Evolutionary conservation across 2,113 vertebrate species (phyloP), one percentile per base, ranked within the genome.

Genomic region (Elgaria multicarinata): DNA sequence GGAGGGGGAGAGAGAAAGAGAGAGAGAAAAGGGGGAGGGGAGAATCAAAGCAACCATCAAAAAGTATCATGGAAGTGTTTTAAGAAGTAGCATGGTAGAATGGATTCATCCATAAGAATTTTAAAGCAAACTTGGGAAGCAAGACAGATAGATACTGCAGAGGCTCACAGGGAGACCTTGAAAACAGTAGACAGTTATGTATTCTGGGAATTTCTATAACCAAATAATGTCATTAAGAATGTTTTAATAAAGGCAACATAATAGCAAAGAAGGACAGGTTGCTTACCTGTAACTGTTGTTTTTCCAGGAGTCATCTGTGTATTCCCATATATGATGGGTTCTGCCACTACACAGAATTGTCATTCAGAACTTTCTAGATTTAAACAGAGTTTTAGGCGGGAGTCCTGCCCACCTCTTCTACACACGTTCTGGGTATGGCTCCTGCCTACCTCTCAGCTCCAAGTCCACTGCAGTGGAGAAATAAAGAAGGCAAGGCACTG

Each of bases 201-300:
- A 58, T 75, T 16, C 67, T 76, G 58, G 87, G 67, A 78, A 26
- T 69, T 71, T 9, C 69, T 42, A 2, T n/a, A 0, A 78, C 82
- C 86, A 89, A 92, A 86, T 91, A 90, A 76, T 93, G 93, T 94
- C 69, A 88, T 91, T 91, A 94, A 94, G 92, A 92, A 94, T 94
- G 28, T 39, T 39, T 62, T 62, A 33, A 62, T 7, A 82, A 33
- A 62, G 9, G 31, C 18, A 81, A 20, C 9, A 62, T 62, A 58
- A 62, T 64, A 82, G 3, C n/a, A 82, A 62, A 36, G 8, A 26
- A 82, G 3, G 39, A 33, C 14, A 53, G 7, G 28, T 33, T 50
- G 44, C 28, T 62, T 62, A 62, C 4, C 8, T 50, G 46, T 50
- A 50, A 50, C 46, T 50, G 46, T 50, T 50, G 46, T 50, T 50